Conservation (phyloP, 1,140 invertebrate species). For the Megathymus violae region DNA sequence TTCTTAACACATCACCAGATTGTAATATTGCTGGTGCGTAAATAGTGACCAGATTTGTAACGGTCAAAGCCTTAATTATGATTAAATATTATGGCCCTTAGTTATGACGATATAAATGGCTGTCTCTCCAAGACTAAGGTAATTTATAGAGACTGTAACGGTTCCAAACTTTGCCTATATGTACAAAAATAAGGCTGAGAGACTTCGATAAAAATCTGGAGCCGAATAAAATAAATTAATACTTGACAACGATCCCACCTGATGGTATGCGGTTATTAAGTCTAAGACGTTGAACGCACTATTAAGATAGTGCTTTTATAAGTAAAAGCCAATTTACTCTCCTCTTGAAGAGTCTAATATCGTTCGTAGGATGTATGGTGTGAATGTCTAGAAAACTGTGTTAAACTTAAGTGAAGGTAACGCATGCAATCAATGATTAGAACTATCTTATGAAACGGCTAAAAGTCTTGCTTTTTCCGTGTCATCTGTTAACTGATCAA, state of each 20-base stretch:
- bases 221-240: no score
- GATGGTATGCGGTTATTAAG: no score
- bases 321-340: no score
- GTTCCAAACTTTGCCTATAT: not conserved
- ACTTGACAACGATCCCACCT: no score
- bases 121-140: not conserved
- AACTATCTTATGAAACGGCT: not conserved
- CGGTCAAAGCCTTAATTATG: constrained; percentile 1
- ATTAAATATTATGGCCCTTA: no score
- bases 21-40: not conserved
- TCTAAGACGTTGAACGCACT: no score
- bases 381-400: not conserved
- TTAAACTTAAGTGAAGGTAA: not conserved
- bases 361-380: not conserved
- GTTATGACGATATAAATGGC: not conserved
- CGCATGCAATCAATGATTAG: not conserved
- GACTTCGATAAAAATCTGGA: not conserved
- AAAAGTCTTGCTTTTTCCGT: not conserved
- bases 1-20: constrained; percentile 1
- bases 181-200: not conserved
- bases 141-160: not conserved
- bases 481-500: not conserved
- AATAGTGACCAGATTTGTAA: constrained; percentile 1
- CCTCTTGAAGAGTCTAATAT: no score
- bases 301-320: no score